These are phyloP conservation scores for Sula dactylatra DNA, from an alignment of 2,113 vertebrate genomes.

Conservation along the genomic window DNA sequence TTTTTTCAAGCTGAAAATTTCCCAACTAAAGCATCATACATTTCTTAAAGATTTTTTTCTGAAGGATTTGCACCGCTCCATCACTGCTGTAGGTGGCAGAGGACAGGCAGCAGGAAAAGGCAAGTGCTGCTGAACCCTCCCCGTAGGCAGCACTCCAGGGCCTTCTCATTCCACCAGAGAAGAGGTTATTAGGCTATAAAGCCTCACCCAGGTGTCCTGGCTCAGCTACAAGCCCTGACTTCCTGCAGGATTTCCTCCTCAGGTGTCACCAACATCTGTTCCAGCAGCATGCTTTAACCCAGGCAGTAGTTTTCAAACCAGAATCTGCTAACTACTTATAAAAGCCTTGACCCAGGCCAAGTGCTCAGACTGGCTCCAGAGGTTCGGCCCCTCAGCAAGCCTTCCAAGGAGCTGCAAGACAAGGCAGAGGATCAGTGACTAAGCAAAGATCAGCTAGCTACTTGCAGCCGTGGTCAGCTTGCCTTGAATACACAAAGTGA, in stretches of 20 bases:
- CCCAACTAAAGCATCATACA: neutral
- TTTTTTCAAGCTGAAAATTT: neutral
- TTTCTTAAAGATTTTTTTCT: neutral
- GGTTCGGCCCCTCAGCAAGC: neutral
- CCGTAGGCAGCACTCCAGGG: accelerated
- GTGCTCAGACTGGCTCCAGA: neutral
- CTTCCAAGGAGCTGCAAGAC: neutral
- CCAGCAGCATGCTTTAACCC: neutral
- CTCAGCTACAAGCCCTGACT: neutral
- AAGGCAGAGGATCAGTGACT: neutral
- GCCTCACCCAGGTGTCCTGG: neutral
- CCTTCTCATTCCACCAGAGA: neutral
- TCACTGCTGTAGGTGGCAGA: neutral
- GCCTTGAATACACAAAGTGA: neutral
- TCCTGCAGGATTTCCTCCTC: neutral
- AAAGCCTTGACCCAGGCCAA: neutral
- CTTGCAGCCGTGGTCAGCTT: neutral
- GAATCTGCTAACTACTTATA: neutral
- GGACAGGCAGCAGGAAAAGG: neutral
- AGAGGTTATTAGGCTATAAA: neutral
- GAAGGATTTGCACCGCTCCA: neutral
- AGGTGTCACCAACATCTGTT: neutral
- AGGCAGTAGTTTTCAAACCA: neutral
- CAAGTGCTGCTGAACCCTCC: neutral
- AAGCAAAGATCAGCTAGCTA: neutral